Evolutionary conservation across 2,888 invertebrate species (phyloP), one percentile per base, ranked within the genome.

Genomic region (Exocentrus adspersus): DNA sequence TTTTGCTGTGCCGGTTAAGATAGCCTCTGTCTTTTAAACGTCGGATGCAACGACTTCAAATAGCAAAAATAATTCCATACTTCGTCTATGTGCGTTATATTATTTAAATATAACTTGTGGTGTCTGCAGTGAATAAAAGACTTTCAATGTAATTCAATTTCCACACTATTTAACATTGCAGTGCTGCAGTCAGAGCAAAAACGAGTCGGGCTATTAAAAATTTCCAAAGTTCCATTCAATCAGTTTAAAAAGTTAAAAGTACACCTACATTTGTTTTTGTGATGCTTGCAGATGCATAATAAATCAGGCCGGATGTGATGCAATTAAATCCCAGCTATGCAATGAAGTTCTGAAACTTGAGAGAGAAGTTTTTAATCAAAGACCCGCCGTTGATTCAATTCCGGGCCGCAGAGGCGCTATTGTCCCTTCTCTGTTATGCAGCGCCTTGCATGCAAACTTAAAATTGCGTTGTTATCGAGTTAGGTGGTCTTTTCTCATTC

Each of bases 381-480:
- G 78, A 75, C 73, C 77, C 76, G 65, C 64, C 62, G 62, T 74
- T 78, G 79, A 79, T 79, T 80, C 79, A 78, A 78, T 79, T 79
- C 75, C 63, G 70, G 71, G 72, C 77, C 78, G 72, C 77, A 77
- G 75, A 75, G 75, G 75, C 73, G 73, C 77, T 75, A 77, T 79
- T 79, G 79, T 78, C 77, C 78, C 76, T 72, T 67, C 62, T 64
- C 65, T 75, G 75, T 75, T 75, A 76, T 75, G 77, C 77, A 77
- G 72, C 72, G 66, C 70, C 74, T 69, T 73, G 76, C 78, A 77
- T 72, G 76, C 75, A 75, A 76, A 77, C 75, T 78, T 73, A 75
- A 77, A 78, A 79, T 79, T 78, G 77, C 79, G 77, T 77, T 77
- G 77, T 79, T 78, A 79, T 78, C 76, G 72, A 78, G 76, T 79